Conservation (phyloP, 2,113 vertebrate species). For the Cephalopterus ornatus region DNA sequence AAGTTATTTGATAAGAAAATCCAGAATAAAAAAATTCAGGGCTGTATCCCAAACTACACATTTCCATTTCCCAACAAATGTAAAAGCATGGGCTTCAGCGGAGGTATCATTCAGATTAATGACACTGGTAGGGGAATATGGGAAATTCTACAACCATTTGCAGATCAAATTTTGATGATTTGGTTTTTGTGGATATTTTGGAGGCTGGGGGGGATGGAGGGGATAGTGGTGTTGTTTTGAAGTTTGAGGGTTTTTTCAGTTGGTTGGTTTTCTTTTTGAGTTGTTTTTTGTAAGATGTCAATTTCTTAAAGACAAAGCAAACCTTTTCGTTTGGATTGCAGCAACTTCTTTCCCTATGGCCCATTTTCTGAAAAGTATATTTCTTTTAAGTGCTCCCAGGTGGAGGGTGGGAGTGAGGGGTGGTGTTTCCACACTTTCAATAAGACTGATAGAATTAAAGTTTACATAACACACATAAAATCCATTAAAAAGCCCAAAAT, state of each 20-base stretch:
- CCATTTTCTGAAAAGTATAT: neutral
- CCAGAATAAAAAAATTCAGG: neutral
- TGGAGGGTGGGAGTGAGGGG: no score
- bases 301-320: neutral
- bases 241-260: neutral
- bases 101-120: neutral
- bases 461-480: neutral
- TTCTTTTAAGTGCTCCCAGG: neutral
- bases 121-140: neutral
- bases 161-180: neutral
- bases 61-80: neutral
- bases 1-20: neutral
- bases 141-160: neutral
- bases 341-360: neutral
- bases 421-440: fast-evolving
- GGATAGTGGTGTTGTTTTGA: neutral
- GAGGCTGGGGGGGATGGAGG: fast-evolving
- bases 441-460: neutral
- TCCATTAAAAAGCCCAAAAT: neutral
- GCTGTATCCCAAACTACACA: neutral
- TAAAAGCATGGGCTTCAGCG: neutral
- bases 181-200: neutral
- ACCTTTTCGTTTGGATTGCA: neutral
- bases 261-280: neutral
- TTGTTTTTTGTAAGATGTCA: neutral